A percentile compares a stretch with the other conserved stretches of the same genome.
Conservation (phyloP, 2,888 invertebrate species). For the Harpagoxenus sublaevis region DNA sequence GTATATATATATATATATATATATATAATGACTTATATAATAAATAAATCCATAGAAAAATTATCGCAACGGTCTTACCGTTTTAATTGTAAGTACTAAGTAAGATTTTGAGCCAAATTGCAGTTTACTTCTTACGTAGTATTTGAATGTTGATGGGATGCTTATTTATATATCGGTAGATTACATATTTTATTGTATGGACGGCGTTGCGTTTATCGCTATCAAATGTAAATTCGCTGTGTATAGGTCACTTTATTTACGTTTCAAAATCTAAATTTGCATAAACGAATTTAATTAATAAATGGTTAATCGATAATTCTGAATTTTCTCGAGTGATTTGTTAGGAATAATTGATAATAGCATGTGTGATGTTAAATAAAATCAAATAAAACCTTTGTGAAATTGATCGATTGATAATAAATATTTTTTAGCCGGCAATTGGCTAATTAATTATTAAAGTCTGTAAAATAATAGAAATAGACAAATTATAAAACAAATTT, state of each 20-base stretch:
- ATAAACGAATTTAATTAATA: conserved; percentile 9
- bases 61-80: background rate
- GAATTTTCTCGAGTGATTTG: conserved; percentile 35
- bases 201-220: background rate
- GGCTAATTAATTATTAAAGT: background rate
- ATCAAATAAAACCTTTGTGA: conserved; percentile 18
- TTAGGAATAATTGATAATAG: conserved; percentile 18
- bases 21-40: background rate
- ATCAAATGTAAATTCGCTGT: background rate
- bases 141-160: conserved; percentile 19
- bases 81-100: background rate
- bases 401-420: background rate
- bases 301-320: background rate
- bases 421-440: background rate
- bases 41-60: conserved; percentile 16
- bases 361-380: conserved; percentile 26
- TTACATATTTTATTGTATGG: conserved; percentile 22
- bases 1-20: background rate
- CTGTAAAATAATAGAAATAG: conserved; percentile 15
- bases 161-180: conserved; percentile 5
- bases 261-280: background rate
- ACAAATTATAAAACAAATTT: background rate
- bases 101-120: conserved; percentile 35
- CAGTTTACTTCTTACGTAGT: conserved; percentile 4
- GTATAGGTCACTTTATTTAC: background rate